Base-by-base conservation (phyloP, 2,113 vertebrate genomes). In the Zootoca vivipara region DNA sequence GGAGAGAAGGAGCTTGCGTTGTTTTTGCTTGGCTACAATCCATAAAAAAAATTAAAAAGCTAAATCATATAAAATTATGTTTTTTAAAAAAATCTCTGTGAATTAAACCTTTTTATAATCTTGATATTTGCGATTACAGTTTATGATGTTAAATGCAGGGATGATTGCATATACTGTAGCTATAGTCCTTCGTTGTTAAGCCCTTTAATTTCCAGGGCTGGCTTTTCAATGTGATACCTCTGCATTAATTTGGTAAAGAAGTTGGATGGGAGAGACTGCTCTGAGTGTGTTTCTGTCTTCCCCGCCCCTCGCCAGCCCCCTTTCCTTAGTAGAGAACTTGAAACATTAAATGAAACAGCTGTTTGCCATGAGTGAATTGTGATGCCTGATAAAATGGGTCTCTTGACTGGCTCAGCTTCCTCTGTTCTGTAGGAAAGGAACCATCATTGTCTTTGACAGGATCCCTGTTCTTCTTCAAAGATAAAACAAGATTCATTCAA, bases 311-410 rank as follows among this genome's bases (percentile, higher is more conserved):
- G n/a, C 30, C 58, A 75, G 64, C 65, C 33, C 7, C 46, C 67
- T 7, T 22, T 58, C 35, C 26, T 58, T 88, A 88, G 70, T 56
- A 24, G 86, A 87, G 87, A 89, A 16, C 79, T 82, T 89, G 90
- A 89, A 85, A 62, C 35, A 85, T 85, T 70, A 85, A 91, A 79
- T 90, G 84, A 93, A 92, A 72, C 89, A 94, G 89, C 93, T 94
- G 94, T 91, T 93, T 93, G 79, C 86, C 83, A 7, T 79, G 83
- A 93, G 46, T 85, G 93, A 92, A 95, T 94, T 73, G 82, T 87
- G 89, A 93, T 88, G 82, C 33, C 15, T 87, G 89, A 85, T 88
- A 82, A 70, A 92, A 93, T 91, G 91, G 89, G 93, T 89, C 78
- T 83, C 88, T 89, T 89, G 87, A 72, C 87, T 89, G 92, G 90